These are phyloP conservation scores for Drosophila repletoides DNA, from an alignment of 1,140 invertebrate genomes.

Conservation along the genomic window DNA sequence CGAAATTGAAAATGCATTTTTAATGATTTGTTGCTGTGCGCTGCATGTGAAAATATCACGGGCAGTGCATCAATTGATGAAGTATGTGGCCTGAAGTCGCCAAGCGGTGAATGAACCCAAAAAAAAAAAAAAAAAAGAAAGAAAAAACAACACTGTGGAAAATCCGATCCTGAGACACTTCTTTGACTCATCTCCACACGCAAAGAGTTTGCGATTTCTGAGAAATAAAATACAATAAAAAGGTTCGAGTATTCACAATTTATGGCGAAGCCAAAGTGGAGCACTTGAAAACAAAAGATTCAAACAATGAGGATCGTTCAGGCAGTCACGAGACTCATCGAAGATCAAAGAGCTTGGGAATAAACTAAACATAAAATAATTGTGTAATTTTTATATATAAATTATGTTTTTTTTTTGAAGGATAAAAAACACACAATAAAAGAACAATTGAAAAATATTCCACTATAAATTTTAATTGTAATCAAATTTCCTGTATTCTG, in stretches of 20 bases:
- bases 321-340: background rate
- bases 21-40: constrained; percentile 66
- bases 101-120: constrained; percentile 23
- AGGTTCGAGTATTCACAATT: constrained; percentile 40
- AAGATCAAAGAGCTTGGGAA: constrained; percentile 2
- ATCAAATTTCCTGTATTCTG: no score
- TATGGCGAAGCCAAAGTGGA: constrained; percentile 28
- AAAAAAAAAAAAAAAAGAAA: background rate
- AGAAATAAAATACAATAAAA: constrained; percentile 6
- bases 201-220: background rate
- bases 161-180: background rate
- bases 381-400: constrained; percentile 1
- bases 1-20: constrained; percentile 74
- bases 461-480: no score
- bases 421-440: background rate
- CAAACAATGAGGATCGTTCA: constrained; percentile 1
- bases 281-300: constrained; percentile 11
- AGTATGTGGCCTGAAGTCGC: constrained; percentile 2
- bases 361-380: constrained; percentile 1
- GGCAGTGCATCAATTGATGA: constrained; percentile 36
- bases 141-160: background rate
- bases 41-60: constrained; percentile 49
- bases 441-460: no score
- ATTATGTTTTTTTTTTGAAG: no score
- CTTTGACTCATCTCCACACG: constrained; percentile 10